Evolutionary conservation across 2,113 vertebrate genomes (phyloP).

Genomic region (Podarcis muralis): DNA sequence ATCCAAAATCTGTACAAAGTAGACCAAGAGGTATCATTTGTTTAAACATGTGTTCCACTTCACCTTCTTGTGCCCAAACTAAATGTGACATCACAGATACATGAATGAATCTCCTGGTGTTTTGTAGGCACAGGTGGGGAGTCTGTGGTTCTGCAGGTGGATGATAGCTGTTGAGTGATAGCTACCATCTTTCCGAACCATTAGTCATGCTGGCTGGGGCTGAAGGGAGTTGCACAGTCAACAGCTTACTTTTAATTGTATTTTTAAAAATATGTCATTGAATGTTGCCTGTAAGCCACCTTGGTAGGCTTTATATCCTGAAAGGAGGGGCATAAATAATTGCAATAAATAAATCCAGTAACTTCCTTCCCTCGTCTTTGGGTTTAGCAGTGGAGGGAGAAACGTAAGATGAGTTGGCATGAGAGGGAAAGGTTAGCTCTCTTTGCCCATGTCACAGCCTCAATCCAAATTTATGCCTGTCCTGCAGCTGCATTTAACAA

Average conservation of each 20-base stretch:
- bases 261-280: too few species aligned
- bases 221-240: too few species aligned
- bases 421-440: background rate
- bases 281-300: too few species aligned
- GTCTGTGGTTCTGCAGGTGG: too few species aligned
- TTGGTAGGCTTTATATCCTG: too few species aligned
- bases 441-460: background rate
- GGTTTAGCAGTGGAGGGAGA: background rate
- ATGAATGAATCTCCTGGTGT: background rate
- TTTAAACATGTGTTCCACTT: background rate
- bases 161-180: too few species aligned
- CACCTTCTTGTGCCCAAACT: background rate
- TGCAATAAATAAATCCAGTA: too few species aligned
- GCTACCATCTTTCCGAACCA: too few species aligned
- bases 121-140: background rate
- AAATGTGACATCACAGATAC: background rate
- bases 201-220: too few species aligned
- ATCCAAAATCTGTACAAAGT: constrained; percentile 40
- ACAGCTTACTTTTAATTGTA: too few species aligned
- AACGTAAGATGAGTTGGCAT: background rate
- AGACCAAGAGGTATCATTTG: background rate
- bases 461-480: background rate
- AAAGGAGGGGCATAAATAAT: too few species aligned
- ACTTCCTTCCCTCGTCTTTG: too few species aligned
- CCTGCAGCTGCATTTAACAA: background rate